Evolutionary conservation across 2,797 vertebrate species (phyloP), one percentile per base, ranked within the genome.

Genomic region (Platyrinchus mystaceus): DNA sequence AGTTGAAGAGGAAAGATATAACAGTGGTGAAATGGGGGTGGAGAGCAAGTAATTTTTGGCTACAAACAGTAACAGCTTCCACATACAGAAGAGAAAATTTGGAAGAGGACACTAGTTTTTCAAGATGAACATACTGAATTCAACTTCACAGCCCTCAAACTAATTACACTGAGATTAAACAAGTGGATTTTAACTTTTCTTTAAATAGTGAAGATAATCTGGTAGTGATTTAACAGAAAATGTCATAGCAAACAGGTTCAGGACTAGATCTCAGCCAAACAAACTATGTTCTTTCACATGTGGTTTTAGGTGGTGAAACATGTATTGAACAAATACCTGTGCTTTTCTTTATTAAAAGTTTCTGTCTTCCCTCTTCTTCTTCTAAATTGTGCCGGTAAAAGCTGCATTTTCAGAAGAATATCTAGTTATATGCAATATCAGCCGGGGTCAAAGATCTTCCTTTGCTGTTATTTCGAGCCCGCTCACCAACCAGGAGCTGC

Each of bases 381-480:
- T 39, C 71, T 18, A 69, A 6, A 66, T 7, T 0, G 0, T 20
- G 23, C 20, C 24, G 47, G 27, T 28, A 79, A 66, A 85, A 86
- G 7, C 55, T 10, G 2, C 21, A 5, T 62, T 88, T 95, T 94
- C 78, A 88, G 80, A 41, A 70, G 21, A 41, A 8, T 28, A 78
- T 75, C 49, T 71, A 52, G 67, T 77, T 75, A 83, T 50, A 83
- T n/a, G n/a, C 81, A 67, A 32, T 63, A 87, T 76, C 37, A 62
- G 53, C 16, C 37, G 26, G 87, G 87, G 92, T 87, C 73, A 90
- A 75, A 95, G 87, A 3, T 82, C 68, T 41, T 34, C 60, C 64
- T 94, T 94, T 85, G 62, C 87, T 84, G 68, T 84, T 95, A 93
- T 95, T 97, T 94, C 43, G 26, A 91, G 93, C 64, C 62, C 0